Percentiles rank a stretch among this genome's conserved stretches.
phyloP scores from a whole-genome alignment of 1,140 invertebrate species.

The silkworm (Bombyx mori) region DNA sequence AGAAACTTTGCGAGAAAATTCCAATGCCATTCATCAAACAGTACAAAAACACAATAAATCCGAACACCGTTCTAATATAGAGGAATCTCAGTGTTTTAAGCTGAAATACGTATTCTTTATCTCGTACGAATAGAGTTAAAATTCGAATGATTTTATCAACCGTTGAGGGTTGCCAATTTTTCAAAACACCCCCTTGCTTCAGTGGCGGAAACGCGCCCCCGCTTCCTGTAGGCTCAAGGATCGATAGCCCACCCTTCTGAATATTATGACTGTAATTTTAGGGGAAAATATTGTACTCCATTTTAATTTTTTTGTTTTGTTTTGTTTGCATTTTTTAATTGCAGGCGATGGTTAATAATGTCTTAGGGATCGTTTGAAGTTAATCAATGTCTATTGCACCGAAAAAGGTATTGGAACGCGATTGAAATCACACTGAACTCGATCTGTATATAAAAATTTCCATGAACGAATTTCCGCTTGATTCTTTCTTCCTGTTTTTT shows the following conservation, averaged over 20 bases:
- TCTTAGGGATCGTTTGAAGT: no score
- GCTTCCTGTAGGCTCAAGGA: constrained; percentile 56
- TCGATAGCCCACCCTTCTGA: constrained; percentile 50
- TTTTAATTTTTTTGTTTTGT: constrained; percentile 1
- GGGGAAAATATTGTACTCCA: constrained; percentile 14
- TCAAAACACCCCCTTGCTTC: constrained; percentile 53
- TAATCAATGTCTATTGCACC: no score
- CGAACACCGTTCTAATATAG: constrained; percentile 22
- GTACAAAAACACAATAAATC: constrained; percentile 24
- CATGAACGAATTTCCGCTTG: no score
- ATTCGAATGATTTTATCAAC: constrained; percentile 28
- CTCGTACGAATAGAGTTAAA: constrained; percentile 26
- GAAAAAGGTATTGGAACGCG: no score
- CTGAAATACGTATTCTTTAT: constrained; percentile 14
- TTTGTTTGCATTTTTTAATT: no score
- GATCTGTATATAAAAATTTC: no score
- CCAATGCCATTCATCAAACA: constrained; percentile 2
- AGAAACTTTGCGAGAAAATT: not conserved
- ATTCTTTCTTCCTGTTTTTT: no score
- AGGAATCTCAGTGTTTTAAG: constrained; percentile 26
- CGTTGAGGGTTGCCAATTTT: constrained; percentile 62
- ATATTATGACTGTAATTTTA: constrained; percentile 39
- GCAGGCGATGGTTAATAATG: no score
- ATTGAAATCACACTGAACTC: no score
- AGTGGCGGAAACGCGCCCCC: constrained; percentile 45